Percentiles rank a stretch among this genome's conserved stretches.
These are phyloP conservation scores for Tyria jacobaeae DNA, from an alignment of 2,888 invertebrate genomes.

Conservation along the genomic window DNA sequence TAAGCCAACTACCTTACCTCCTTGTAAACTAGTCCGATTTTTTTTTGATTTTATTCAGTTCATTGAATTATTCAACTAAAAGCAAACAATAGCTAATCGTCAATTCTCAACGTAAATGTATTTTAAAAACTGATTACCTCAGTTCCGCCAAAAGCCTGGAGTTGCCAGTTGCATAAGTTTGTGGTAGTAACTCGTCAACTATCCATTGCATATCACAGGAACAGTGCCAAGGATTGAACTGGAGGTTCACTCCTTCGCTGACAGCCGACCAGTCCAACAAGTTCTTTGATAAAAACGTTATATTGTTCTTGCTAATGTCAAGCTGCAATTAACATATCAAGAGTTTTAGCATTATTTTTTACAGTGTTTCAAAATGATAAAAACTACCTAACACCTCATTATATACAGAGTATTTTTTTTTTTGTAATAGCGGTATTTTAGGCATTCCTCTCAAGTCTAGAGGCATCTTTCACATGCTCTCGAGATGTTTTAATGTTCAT, in stretches of 20 bases:
- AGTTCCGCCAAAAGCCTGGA: slow-evolving; percentile 79
- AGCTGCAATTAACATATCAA: slow-evolving; percentile 68
- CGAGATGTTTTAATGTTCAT: too few relatives aligned
- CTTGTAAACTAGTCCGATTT: too few relatives aligned
- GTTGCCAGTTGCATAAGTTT: slow-evolving; percentile 76
- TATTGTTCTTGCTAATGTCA: slow-evolving; percentile 85
- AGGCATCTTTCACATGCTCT: background rate
- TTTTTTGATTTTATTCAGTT: too few relatives aligned
- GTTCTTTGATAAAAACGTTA: slow-evolving; percentile 70
- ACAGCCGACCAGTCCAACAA: slow-evolving; percentile 73
- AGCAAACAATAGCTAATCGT: background rate
- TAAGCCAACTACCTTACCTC: too few relatives aligned
- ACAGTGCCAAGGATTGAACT: slow-evolving; percentile 88
- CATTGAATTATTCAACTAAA: too few relatives aligned
- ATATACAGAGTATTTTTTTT: too few relatives aligned
- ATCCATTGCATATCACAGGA: slow-evolving; percentile 88
- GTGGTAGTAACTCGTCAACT: slow-evolving; percentile 81
- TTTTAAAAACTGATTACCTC: too few relatives aligned
- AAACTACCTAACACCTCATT: too few relatives aligned
- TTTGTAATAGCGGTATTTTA: too few relatives aligned
- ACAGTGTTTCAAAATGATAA: background rate
- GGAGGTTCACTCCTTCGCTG: slow-evolving; percentile 81
- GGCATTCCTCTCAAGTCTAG: background rate
- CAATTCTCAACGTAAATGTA: background rate
- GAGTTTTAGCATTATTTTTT: too few relatives aligned